Evolutionary conservation across 2,797 vertebrate species (phyloP).

Genomic region (Alcedo quadribrachys): DNA sequence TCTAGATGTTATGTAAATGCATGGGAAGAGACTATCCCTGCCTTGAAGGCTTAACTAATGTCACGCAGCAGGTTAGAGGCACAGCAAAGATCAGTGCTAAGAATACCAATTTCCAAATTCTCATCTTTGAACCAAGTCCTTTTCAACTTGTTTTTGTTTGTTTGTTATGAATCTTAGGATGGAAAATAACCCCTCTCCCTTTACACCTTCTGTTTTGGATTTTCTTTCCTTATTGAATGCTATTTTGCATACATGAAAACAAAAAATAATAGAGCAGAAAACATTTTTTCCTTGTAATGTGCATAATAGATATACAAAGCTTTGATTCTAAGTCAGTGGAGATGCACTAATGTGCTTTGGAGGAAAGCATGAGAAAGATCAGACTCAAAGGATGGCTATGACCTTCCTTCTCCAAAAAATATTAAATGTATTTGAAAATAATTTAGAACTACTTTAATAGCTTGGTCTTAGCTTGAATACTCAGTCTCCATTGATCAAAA

Average conservation of each 20-base stretch:
- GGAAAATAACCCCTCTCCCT: neutral
- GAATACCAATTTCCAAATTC: neutral
- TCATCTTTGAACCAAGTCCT: neutral
- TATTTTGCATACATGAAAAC: neutral
- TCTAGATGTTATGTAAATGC: neutral
- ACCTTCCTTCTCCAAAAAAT: neutral
- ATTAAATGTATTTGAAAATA: neutral
- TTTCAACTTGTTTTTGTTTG: neutral
- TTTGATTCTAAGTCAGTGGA: neutral
- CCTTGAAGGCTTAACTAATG: neutral
- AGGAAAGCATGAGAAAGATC: neutral
- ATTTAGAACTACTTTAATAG: neutral
- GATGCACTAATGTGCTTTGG: neutral
- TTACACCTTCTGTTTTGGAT: neutral
- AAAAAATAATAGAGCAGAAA: neutral
- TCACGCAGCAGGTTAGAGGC: neutral
- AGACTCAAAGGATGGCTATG: neutral
- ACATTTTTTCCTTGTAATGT: neutral
- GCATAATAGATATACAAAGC: neutral
- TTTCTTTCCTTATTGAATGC: neutral
- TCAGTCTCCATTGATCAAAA: neutral
- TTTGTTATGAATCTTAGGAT: neutral
- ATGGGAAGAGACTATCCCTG: neutral
- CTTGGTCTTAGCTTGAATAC: neutral
- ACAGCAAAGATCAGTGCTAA: neutral